A percentile compares a stretch with the other conserved stretches of the same genome.
Evolutionary conservation across 1,140 invertebrate species (phyloP).

Genomic region (Mesaphorura yosii): DNA sequence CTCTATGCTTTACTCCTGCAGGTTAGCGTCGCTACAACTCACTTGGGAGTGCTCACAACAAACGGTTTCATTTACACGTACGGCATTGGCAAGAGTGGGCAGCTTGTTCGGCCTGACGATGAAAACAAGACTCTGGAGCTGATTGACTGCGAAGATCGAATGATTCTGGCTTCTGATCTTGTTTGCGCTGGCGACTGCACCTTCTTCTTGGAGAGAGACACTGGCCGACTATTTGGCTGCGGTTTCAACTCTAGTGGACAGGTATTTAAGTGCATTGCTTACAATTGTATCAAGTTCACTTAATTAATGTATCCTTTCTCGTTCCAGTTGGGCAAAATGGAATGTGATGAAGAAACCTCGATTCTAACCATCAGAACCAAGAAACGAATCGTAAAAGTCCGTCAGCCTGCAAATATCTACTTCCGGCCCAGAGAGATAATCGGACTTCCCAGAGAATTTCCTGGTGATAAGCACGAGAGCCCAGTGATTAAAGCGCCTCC

Average conservation of each 20-base stretch:
- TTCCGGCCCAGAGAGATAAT: slow-evolving; percentile 24
- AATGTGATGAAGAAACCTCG: slow-evolving; percentile 24
- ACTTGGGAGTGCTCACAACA: slow-evolving; percentile 25
- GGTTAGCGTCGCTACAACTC: slow-evolving; percentile 24
- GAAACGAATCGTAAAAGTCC: slow-evolving; percentile 28
- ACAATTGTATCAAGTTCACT: background rate
- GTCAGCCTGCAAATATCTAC: slow-evolving; percentile 30
- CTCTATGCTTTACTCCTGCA: background rate
- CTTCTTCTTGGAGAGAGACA: slow-evolving; percentile 26
- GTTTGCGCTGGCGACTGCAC: slow-evolving; percentile 28
- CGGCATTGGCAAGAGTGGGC: slow-evolving; percentile 23
- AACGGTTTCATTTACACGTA: slow-evolving; percentile 24
- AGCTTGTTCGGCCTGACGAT: slow-evolving; percentile 26
- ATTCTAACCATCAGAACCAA: slow-evolving; percentile 31
- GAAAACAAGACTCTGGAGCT: slow-evolving; percentile 23
- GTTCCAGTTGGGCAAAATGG: slow-evolving; percentile 25
- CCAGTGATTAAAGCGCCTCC: background rate
- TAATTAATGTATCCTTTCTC: background rate
- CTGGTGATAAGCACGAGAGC: slow-evolving; percentile 6
- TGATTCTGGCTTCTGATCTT: slow-evolving; percentile 17
- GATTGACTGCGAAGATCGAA: slow-evolving; percentile 27
- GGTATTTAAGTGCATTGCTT: slow-evolving; percentile 11
- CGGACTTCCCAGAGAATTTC: slow-evolving; percentile 23
- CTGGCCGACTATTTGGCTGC: slow-evolving; percentile 23
- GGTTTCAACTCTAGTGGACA: slow-evolving; percentile 29